Evolutionary conservation across 1,140 invertebrate genomes (phyloP).

Genomic region (Zophobas morio): DNA sequence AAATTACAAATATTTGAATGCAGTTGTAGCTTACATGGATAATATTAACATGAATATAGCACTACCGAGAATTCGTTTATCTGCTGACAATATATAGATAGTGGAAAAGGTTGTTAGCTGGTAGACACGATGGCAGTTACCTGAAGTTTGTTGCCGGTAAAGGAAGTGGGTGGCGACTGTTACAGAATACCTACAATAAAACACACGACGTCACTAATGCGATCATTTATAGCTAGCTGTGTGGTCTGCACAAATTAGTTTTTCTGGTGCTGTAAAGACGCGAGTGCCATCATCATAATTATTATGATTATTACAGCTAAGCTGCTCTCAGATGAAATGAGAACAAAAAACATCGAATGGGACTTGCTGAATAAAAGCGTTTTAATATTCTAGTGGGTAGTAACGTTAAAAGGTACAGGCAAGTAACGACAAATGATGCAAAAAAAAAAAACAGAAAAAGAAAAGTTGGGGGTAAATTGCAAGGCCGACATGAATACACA

Average conservation of each 20-base stretch:
- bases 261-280: slow-evolving; percentile 19
- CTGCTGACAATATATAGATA: background rate
- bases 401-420: too few relatives aligned
- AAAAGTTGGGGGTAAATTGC: background rate
- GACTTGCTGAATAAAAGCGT: slow-evolving; percentile 2
- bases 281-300: background rate
- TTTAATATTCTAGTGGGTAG: too few relatives aligned
- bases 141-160: slow-evolving; percentile 47
- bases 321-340: slow-evolving; percentile 17
- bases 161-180: slow-evolving; percentile 35
- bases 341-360: slow-evolving; percentile 1
- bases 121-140: slow-evolving; percentile 53
- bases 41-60: background rate
- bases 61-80: slow-evolving; percentile 14
- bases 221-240: slow-evolving; percentile 19
- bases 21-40: background rate
- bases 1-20: background rate
- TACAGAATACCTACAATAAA: slow-evolving; percentile 57
- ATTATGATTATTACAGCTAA: slow-evolving; percentile 31
- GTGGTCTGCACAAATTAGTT: slow-evolving; percentile 26
- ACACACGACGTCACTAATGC: slow-evolving; percentile 54
- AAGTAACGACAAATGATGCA: background rate
- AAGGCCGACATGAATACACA: background rate
- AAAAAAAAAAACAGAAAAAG: background rate
- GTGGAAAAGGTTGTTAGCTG: slow-evolving; percentile 48